Conservation (phyloP, 2,888 invertebrate genomes). For the Teleogryllus oceanicus region DNA sequence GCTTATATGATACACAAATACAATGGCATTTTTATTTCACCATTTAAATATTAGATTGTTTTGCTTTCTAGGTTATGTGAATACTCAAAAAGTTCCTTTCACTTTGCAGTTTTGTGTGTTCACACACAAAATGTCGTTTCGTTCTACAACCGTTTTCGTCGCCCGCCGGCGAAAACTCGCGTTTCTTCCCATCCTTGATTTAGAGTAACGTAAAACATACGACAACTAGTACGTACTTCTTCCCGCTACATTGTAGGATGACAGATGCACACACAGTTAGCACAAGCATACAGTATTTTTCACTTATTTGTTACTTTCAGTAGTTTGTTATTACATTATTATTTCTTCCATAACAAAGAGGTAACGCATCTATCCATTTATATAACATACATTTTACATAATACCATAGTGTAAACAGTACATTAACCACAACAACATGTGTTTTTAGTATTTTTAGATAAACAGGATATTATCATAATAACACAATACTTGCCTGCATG, state of each 20-base stretch:
- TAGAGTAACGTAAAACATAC: conserved; percentile 25
- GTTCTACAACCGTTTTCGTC: no score
- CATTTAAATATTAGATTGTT: conserved; percentile 24
- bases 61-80: conserved; percentile 23
- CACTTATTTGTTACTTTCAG: conserved; percentile 35
- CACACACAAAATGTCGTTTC: conserved; percentile 29
- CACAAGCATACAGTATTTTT: conserved; percentile 38
- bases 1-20: conserved; percentile 30
- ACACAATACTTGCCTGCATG: conserved; percentile 38
- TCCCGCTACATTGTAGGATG: conserved; percentile 28
- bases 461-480: conserved; percentile 36
- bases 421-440: conserved; percentile 39
- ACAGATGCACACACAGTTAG: conserved; percentile 37
- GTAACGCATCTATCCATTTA: conserved; percentile 38
- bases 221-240: conserved; percentile 34
- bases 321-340: conserved; percentile 36
- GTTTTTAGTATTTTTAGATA: conserved; percentile 32
- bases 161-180: no score
- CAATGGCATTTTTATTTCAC: conserved; percentile 25
- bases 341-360: conserved; percentile 38
- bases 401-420: conserved; percentile 40
- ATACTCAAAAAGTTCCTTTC: conserved; percentile 25
- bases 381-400: conserved; percentile 40
- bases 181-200: not conserved
- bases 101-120: conserved; percentile 24